phyloP scores from a whole-genome alignment of 1,140 invertebrate genomes.

The Drosophila subobscura region DNA sequence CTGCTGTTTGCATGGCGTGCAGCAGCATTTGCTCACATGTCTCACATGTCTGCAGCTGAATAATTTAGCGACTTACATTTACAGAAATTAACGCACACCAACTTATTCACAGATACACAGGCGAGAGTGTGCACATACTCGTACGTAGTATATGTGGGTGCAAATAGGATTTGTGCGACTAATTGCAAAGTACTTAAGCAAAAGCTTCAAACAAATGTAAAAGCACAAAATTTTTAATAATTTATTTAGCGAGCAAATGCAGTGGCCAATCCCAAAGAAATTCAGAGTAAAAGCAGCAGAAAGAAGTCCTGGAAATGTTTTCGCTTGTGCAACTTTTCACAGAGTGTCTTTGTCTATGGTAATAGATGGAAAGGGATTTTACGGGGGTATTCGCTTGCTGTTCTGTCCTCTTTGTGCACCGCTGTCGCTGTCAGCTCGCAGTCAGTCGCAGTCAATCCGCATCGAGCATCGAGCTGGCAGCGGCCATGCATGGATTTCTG shows the following conservation, averaged over 20 bases:
- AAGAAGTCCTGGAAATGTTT: conserved; percentile 5
- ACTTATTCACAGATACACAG: conserved; percentile 10
- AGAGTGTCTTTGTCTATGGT: conserved; percentile 16
- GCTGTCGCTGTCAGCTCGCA: conserved; percentile 52
- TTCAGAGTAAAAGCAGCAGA: background rate
- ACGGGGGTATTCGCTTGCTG: conserved; percentile 23
- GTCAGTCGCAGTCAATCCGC: conserved; percentile 50
- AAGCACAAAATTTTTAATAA: conserved; percentile 73
- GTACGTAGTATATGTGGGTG: conserved; percentile 20
- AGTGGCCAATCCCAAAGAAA: conserved; percentile 3
- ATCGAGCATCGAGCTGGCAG: conserved; percentile 28
- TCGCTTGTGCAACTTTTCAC: conserved; percentile 24
- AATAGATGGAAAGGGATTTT: conserved; percentile 69
- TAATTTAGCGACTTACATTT: conserved; percentile 79
- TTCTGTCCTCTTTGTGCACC: conserved; percentile 42
- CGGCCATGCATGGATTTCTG: conserved; percentile 76
- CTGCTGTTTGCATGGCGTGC: conserved; percentile 35
- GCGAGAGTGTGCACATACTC: conserved; percentile 10
- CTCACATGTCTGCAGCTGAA: conserved; percentile 68
- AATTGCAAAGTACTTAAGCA: conserved; percentile 83
- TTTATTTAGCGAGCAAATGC: conserved; percentile 63
- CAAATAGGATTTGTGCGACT: conserved; percentile 81
- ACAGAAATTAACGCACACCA: conserved; percentile 73
- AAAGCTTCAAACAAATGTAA: conserved; percentile 78
- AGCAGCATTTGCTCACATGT: conserved; percentile 46